These are phyloP conservation scores for Lerema accius DNA, from an alignment of 1,140 invertebrate genomes.

Conservation along the genomic window DNA sequence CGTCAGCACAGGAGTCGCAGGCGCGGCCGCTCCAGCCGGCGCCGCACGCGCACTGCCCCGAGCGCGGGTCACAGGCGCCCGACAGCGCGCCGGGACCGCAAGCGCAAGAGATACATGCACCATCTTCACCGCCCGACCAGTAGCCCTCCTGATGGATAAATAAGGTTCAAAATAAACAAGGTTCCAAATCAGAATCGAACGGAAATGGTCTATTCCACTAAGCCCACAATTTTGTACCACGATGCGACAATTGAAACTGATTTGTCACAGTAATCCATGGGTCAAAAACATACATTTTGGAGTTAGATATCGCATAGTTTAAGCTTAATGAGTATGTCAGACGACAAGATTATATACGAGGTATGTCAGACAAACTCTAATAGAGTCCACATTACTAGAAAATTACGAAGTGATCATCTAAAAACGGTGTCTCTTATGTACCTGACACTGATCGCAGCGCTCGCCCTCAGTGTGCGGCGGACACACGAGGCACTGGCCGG, in stretches of 20 bases:
- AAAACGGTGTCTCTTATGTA: conserved; percentile 22
- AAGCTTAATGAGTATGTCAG: too few species aligned
- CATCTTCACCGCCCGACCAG: conserved; percentile 59
- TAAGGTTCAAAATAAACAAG: conserved; percentile 1
- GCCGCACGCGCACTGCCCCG: conserved; percentile 90
- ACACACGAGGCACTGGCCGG: conserved; percentile 93
- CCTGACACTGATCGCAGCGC: conserved; percentile 69
- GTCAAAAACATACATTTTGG: too few species aligned
- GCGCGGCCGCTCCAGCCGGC: conserved; percentile 91
- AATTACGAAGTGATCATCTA: not conserved
- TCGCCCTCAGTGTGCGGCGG: conserved; percentile 80
- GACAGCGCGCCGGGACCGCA: conserved; percentile 91
- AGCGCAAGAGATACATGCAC: conserved; percentile 88
- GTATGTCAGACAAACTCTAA: too few species aligned
- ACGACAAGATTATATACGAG: too few species aligned
- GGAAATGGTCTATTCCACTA: too few species aligned
- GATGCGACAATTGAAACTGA: too few species aligned
- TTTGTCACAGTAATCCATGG: too few species aligned
- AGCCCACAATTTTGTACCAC: too few species aligned
- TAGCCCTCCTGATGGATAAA: conserved; percentile 56
- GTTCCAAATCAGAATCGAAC: not conserved
- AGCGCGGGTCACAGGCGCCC: conserved; percentile 87
- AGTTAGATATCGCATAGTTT: too few species aligned
- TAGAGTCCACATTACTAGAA: not conserved
- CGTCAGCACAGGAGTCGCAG: conserved; percentile 89